Evolutionary conservation across 2,888 invertebrate species (phyloP), one percentile per base, ranked within the genome.

Genomic region (Caenorhabditis sp.): DNA sequence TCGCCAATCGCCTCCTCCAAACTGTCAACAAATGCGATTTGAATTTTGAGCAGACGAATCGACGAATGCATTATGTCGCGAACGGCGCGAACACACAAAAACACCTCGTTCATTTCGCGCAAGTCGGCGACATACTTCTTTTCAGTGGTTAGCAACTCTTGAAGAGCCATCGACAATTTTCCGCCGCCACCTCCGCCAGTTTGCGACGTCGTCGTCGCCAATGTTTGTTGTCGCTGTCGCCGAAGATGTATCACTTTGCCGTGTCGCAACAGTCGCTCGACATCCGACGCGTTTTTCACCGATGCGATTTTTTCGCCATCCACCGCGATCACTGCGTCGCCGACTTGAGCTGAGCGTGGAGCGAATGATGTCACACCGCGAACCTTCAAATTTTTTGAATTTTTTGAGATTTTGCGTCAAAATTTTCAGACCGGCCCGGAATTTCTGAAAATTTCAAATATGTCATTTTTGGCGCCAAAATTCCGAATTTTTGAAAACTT

Each of bases 91-190:
- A 78, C 78, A 31, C 70, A 61, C 43, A 80, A 54, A 55, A 76
- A 80, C 36, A 72, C 60, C 14, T 78, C 77, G 49, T 78, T 69
- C 78, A 78, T 80, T 75, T 80, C 78, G 58, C 71, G 69, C 58
- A 82, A 43, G 51, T 78, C 80, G 19, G 62, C 68, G 31, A 82
- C 82, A 53, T 82, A 82, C 62, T 78, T 77, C 71, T 71, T 74
- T 57, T 82, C 82, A 14, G 82, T 82, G 49, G 55, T 55, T 43
- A 82, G 63, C 23, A 82, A 64, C 49, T 82, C 82, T 37, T 78
- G 72, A 14, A 82, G 49, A n/a, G 78, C 79, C 64, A 76, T 64
- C 36, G 67, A 64, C 61, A 80, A 57, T 60, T 75, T 72, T 21
- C 69, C 76, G 37, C 73, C 68, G 23, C 67, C 73, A 49, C 53